Evolutionary conservation across 2,888 invertebrate species (phyloP).

Genomic region (Resseliella maxima): DNA sequence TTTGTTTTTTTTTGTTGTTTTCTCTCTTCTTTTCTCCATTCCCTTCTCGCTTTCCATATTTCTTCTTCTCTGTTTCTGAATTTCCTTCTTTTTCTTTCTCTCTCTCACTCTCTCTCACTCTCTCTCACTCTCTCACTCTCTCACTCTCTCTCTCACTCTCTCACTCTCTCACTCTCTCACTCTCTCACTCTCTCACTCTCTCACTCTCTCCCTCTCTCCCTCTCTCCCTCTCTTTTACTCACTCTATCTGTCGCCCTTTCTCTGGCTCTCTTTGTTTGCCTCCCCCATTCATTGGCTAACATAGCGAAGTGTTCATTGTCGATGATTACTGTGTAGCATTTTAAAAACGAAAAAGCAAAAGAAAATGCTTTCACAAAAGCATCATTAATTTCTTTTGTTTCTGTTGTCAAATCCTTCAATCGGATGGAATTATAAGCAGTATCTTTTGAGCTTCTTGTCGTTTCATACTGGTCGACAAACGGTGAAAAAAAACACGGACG

Average conservation of each 20-base stretch:
- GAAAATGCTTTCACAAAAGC: constrained; percentile 16
- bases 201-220: not conserved
- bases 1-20: not conserved
- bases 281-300: not conserved
- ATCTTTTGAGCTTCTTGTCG: constrained; percentile 34
- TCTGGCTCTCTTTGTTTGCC: not conserved
- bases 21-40: not conserved
- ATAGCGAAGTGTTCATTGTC: not conserved
- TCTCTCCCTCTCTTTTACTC: too few species aligned
- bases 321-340: not conserved
- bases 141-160: too few species aligned
- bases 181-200: not conserved
- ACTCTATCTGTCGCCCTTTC: too few species aligned
- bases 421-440: constrained; percentile 43
- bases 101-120: too few species aligned
- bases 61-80: too few species aligned
- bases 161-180: too few species aligned
- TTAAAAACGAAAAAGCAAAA: not conserved
- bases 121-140: too few species aligned
- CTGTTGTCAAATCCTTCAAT: constrained; percentile 51
- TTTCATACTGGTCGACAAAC: not conserved
- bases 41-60: too few species aligned
- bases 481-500: not conserved
- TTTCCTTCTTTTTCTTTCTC: too few species aligned
- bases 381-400: constrained; percentile 51